Evolutionary conservation across 2,888 invertebrate species (phyloP).

Genomic region (Rhamnusium bicolor): DNA sequence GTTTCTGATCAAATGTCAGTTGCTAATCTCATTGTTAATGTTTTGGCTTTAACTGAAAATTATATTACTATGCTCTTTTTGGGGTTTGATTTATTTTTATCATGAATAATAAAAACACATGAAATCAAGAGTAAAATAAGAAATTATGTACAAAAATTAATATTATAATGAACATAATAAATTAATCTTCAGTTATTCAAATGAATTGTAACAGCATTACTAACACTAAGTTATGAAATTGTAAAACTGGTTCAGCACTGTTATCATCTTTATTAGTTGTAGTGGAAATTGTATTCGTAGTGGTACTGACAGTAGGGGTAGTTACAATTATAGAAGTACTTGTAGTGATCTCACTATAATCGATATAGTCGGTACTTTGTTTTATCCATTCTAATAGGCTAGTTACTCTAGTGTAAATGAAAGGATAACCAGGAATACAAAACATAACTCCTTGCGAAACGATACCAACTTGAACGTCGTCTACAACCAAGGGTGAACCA

Average conservation of each 20-base stretch:
- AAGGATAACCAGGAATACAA: constrained; percentile 32
- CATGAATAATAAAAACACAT: no score
- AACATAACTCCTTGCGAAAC: constrained; percentile 31
- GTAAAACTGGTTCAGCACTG: background rate
- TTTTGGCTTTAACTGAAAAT: no score
- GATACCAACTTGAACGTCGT: constrained; percentile 36
- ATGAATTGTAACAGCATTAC: no score
- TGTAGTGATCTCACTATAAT: background rate
- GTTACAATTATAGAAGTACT: background rate
- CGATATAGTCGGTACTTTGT: constrained; percentile 20
- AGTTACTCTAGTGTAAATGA: constrained; percentile 36
- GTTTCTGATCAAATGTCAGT: no score
- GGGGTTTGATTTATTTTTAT: no score
- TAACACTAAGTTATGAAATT: background rate
- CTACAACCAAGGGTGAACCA: constrained; percentile 37
- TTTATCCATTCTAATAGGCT: constrained; percentile 42
- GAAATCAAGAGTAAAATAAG: no score
- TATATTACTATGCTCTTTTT: no score
- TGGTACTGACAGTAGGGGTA: background rate
- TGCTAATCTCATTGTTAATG: no score
- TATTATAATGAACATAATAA: no score
- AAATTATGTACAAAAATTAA: no score
- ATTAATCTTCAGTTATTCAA: no score
- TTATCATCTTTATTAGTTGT: background rate
- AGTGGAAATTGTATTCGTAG: background rate